Base-by-base conservation (phyloP, 2,797 vertebrate species). In the Apodemus agrarius region DNA sequence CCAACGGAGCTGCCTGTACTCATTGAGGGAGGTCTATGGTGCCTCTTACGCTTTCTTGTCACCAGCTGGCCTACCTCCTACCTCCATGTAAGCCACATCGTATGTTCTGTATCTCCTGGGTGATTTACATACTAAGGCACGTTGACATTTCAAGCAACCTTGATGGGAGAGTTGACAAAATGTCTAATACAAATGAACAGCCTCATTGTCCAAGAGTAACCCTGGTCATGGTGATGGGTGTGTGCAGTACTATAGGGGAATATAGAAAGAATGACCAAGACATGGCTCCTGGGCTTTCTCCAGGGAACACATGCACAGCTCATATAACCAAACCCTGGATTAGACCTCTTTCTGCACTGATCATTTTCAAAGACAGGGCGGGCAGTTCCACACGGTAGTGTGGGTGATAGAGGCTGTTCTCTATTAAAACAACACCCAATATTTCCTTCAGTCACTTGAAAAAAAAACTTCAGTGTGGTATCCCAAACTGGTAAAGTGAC, bases 61-160 rank as follows among this genome's bases (percentile, higher is more conserved):
- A 81, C 84, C 81, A 24, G 46, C 76, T 11, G 40, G 83, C 76
- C 63, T 84, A 37, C 52, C 69, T 40, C n/a, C n/a, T n/a, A 21
- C 52, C 24, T 57, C 37, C 19, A 12, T 12, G 24, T 81, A 24
- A 31, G 61, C 78, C 54, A 3, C 52, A 43, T 2, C 8, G 61
- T 49, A 31, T 17, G n/a, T 2, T 81, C 75, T 19, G 1, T 34
- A 34, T 61, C 69, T 94, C 37, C 46, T n/a, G 75, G 22, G 43
- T 91, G 81, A 87, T 24, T 97, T 81, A 54, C 59, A 80, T 26
- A 40, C 43, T 72, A 24, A 6, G 67, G 24, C 63, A 37, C 87
- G 89, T 89, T 29, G 80, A 83, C 94, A 89, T 78, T 89, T 81
- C 72, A n/a, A 69, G 74, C 61, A 37, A 88, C 86, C 78, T 75